Conservation (phyloP, 2,113 vertebrate species). For the Actenoides hombroni region DNA sequence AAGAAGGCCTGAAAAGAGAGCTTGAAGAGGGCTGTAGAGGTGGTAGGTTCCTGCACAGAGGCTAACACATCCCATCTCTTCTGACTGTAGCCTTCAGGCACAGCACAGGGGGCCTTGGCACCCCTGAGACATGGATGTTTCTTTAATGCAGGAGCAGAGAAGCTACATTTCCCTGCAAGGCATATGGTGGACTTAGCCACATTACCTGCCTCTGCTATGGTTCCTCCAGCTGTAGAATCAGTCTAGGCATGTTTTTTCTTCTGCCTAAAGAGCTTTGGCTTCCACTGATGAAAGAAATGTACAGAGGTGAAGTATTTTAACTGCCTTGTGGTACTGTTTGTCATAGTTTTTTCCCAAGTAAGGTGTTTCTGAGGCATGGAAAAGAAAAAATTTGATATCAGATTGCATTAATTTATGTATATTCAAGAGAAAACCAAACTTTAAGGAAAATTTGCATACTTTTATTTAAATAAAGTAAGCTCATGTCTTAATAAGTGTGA, state of each 20-base stretch:
- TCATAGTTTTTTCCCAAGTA: neutral
- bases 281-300: neutral
- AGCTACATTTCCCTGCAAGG: neutral
- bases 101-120: neutral
- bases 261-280: neutral
- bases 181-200: neutral
- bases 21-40: neutral
- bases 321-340: neutral
- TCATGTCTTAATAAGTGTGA: neutral
- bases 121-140: neutral
- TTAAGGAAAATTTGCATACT: neutral
- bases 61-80: neutral
- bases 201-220: neutral
- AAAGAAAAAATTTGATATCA: neutral
- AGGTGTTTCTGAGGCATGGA: neutral
- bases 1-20: neutral
- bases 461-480: neutral
- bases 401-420: neutral
- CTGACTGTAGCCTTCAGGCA: neutral
- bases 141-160: neutral
- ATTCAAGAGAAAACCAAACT: neutral
- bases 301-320: neutral
- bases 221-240: neutral
- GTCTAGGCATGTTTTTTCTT: neutral
- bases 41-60: neutral